Evolutionary conservation across 2,797 vertebrate genomes (phyloP).

Genomic region (Ceryle rudis): DNA sequence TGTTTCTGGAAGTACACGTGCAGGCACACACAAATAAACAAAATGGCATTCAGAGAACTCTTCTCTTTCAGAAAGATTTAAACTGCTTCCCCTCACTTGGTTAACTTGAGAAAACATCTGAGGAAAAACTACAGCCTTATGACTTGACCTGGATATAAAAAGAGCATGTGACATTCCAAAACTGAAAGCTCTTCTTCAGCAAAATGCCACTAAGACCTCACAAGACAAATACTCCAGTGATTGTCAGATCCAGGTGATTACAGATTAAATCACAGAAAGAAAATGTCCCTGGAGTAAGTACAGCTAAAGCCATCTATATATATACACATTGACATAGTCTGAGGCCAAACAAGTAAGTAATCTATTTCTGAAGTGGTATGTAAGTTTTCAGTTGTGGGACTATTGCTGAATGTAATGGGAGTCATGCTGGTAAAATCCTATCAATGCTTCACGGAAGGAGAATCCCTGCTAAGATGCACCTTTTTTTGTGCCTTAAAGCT

Average conservation of each 20-base stretch:
- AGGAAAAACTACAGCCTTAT: not conserved
- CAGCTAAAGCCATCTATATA: not conserved
- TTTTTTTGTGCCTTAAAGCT: not conserved
- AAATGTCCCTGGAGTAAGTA: not conserved
- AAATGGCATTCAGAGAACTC: not conserved
- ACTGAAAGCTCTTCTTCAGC: not conserved
- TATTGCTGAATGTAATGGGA: constrained; percentile 8
- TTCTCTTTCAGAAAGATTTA: not conserved
- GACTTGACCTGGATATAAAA: not conserved
- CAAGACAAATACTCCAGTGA: not conserved
- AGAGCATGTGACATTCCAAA: not conserved
- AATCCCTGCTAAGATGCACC: not conserved
- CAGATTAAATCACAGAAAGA: not conserved
- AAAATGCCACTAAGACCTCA: not conserved
- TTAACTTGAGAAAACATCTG: not conserved
- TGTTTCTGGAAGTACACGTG: not conserved
- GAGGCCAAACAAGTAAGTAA: constrained; percentile 9
- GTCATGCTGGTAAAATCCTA: constrained; percentile 22
- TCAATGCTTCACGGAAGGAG: not conserved
- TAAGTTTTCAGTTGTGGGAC: not conserved
- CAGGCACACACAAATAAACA: not conserved
- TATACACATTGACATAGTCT: not conserved
- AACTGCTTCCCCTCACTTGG: not conserved
- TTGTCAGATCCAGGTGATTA: not conserved
- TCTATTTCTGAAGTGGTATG: not conserved